These are phyloP conservation scores for Brachionichthys hirsutus DNA, from an alignment of 2,113 vertebrate genomes.

Conservation along the genomic window DNA sequence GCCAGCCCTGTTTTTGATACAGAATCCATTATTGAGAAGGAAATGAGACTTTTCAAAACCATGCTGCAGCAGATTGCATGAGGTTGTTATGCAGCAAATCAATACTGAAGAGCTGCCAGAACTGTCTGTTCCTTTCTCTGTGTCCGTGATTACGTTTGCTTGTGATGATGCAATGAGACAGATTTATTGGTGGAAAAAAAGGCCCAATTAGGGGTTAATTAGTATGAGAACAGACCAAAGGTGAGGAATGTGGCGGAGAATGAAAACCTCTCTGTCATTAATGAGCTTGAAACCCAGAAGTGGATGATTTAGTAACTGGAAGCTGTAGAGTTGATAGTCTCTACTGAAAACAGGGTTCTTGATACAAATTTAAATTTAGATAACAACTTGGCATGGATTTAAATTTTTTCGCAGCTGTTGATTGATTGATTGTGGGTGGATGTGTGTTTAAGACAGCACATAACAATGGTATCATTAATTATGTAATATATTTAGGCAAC, in stretches of 20 bases:
- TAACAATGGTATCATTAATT: no score
- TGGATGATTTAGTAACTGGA: no score
- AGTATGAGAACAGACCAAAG: constrained; percentile 15
- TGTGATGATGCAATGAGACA: constrained; percentile 23
- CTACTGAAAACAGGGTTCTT: no score
- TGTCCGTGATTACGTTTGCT: constrained; percentile 15
- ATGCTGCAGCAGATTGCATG: background rate
- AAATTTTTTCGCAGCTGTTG: no score
- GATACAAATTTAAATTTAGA: no score
- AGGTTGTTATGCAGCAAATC: background rate
- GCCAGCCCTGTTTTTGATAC: background rate
- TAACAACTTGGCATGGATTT: no score
- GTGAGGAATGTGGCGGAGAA: constrained; percentile 11
- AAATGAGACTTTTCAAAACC: background rate
- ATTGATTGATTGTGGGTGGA: no score
- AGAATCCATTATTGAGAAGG: background rate
- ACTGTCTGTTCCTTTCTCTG: constrained; percentile 1
- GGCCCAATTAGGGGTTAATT: constrained; percentile 35
- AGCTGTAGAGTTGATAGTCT: no score
- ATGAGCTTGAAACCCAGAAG: no score
- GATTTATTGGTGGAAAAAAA: constrained; percentile 21
- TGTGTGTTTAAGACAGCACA: no score
- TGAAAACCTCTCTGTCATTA: background rate
- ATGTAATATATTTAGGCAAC: no score
- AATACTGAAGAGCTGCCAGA: background rate